Base-by-base conservation (phyloP, 2,797 vertebrate genomes). In the Borostomias antarcticus region DNA sequence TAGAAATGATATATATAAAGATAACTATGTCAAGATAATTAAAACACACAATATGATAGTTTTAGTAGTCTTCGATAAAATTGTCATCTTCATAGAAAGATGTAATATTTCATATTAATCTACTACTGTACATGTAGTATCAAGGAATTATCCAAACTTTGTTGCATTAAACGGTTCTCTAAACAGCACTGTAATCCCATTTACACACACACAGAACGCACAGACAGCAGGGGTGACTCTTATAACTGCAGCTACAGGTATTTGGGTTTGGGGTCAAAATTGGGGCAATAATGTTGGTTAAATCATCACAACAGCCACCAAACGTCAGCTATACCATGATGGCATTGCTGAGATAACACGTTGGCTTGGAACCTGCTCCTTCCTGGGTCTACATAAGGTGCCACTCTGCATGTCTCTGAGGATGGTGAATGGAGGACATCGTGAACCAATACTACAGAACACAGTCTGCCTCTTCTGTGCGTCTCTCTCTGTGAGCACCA, bases 151-250 rank as follows among this genome's bases (percentile, higher is more conserved):
- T 15, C 40, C 1, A 50, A 47, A 50, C 51, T 5, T 29, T 25
- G 29, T 56, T 2, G 56, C 23, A 29, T 28, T 19, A 32, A 10
- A n/a, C 13, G 23, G 9, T 63, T 28, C 3, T 43, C 15, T 43
- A n/a, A 40, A 59, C 4, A 32, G 30, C 26, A 56, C 30, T 40
- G 4, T 10, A 32, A 30, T 56, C 53, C 9, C n/a, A 65, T 66
- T 76, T 70, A 51, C 68, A 76, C 58, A 81, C 19, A 32, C 4
- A 0, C 3, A 32, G 17, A 35, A 47, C 17, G 10, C 35, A 37
- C 21, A 21, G 4, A 25, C 57, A 59, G 13, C 25, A 40, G 33
- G 11, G 21, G 10, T 58, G 13, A 26, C 25, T 19, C 15, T 33
- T 37, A 40, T 23, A 51, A 45, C 48, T 76, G 3, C 40, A 61